Evolutionary conservation across 2,888 invertebrate genomes (phyloP).

Genomic region (Meiosimyza platycephala): DNA sequence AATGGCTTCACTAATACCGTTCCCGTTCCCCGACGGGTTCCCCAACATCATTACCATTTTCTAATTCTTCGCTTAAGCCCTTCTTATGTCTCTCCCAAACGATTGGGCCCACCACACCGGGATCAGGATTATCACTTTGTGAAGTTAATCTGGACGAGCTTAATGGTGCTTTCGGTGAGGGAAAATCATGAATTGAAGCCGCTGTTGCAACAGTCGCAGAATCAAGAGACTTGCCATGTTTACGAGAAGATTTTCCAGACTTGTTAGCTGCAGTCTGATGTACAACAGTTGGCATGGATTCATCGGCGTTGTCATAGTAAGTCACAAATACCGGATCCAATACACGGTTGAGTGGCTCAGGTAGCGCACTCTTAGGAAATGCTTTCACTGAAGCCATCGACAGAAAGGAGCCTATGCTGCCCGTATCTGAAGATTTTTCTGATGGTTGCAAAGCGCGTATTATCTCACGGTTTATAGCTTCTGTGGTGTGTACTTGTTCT

Average conservation of each 20-base stretch:
- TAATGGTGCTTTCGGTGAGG: conserved; percentile 59
- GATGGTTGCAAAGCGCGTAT: conserved; percentile 58
- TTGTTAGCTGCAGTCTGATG: conserved; percentile 47
- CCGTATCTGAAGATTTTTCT: conserved; percentile 67
- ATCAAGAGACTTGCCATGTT: conserved; percentile 41
- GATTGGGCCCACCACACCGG: conserved; percentile 84
- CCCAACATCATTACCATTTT: conserved; percentile 45
- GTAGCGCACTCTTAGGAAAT: conserved; percentile 82
- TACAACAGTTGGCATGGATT: conserved; percentile 48
- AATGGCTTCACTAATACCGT: conserved; percentile 52
- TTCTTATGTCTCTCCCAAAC: conserved; percentile 86
- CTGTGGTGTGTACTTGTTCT: conserved; percentile 51
- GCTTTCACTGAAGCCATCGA: conserved; percentile 88
- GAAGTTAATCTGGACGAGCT: conserved; percentile 68
- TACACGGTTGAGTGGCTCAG: conserved; percentile 82
- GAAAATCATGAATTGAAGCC: conserved; percentile 57
- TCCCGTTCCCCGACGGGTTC: conserved; percentile 42
- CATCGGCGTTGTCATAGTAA: conserved; percentile 72
- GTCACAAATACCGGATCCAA: conserved; percentile 83
- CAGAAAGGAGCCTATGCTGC: conserved; percentile 80
- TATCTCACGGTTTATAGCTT: conserved; percentile 64
- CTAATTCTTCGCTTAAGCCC: conserved; percentile 66
- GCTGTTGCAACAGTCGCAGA: conserved; percentile 52
- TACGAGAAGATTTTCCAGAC: conserved; percentile 44
- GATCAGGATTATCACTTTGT: conserved; percentile 82